These are phyloP conservation scores for Pollenia angustigena DNA, from an alignment of 2,888 invertebrate genomes.

Conservation along the genomic window DNA sequence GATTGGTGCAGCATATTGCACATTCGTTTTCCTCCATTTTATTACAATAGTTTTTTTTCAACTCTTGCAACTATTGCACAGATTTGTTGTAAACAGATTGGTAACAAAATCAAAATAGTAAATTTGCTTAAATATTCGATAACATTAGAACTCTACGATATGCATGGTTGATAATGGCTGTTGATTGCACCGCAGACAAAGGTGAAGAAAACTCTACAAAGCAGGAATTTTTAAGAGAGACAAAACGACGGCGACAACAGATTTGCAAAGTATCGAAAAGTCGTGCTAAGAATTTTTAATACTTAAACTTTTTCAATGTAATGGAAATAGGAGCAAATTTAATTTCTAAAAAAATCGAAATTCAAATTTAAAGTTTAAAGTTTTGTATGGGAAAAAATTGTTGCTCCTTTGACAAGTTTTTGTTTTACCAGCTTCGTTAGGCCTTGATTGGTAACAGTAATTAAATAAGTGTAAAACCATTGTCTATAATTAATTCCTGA, in stretches of 20 bases:
- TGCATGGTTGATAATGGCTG: constrained; percentile 67
- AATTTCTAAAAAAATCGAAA: not conserved
- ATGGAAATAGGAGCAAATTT: not conserved
- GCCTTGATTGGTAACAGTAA: constrained; percentile 43
- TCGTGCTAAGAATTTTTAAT: constrained; percentile 33
- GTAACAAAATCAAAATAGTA: constrained; percentile 71
- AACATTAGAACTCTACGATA: constrained; percentile 66
- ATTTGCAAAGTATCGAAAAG: constrained; percentile 47
- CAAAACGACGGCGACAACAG: constrained; percentile 46
- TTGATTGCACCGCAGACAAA: constrained; percentile 71
- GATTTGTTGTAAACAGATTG: constrained; percentile 68
- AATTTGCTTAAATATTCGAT: constrained; percentile 73
- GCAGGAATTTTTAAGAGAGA: not conserved
- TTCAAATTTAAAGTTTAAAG: not conserved
- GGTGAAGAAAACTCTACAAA: constrained; percentile 23
- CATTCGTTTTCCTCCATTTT: not conserved
- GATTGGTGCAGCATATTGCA: not conserved
- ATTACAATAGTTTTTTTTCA: not conserved
- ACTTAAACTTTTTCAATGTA: not conserved
- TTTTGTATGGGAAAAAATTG: not conserved
- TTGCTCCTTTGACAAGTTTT: not conserved
- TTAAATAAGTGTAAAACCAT: constrained; percentile 60
- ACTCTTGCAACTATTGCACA: not conserved
- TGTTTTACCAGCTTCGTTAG: constrained; percentile 10
- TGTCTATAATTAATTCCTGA: constrained; percentile 69